These are phyloP conservation scores for Lasioglossum zephyrum DNA, from an alignment of 2,888 invertebrate genomes.

Conservation along the genomic window DNA sequence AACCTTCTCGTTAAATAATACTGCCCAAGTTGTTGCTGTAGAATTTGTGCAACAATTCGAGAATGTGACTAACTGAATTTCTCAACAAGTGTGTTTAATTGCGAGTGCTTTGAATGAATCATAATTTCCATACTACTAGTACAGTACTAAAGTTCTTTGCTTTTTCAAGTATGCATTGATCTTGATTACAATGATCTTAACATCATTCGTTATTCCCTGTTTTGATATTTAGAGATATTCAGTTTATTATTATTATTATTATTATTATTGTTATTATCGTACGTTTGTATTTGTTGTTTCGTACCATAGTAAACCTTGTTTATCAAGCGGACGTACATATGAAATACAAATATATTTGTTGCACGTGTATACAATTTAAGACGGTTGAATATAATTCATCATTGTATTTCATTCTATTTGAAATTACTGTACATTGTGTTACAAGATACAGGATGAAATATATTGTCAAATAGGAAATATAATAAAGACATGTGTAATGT, in stretches of 20 bases:
- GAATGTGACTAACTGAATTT: constrained; percentile 49
- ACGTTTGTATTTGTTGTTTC: constrained; percentile 20
- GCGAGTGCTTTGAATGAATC: constrained; percentile 46
- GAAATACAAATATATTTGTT: constrained; percentile 23
- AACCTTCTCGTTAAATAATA: constrained; percentile 47
- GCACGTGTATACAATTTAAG: constrained; percentile 4
- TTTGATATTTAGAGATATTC: too few relatives aligned
- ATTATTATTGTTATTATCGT: constrained; percentile 2
- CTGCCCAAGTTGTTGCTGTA: constrained; percentile 27
- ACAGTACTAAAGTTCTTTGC: constrained; percentile 8
- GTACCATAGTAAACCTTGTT: constrained; percentile 16
- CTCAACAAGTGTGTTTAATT: constrained; percentile 63
- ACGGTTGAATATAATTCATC: constrained; percentile 21
- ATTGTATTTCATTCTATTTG: constrained; percentile 29
- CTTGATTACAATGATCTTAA: constrained; percentile 1
- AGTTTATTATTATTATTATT: too few relatives aligned
- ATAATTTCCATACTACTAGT: constrained; percentile 20
- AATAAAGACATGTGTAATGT: constrained; percentile 12
- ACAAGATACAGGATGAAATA: constrained; percentile 14
- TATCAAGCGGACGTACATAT: background rate
- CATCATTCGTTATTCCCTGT: background rate
- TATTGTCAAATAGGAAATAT: constrained; percentile 14
- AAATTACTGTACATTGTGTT: constrained; percentile 24
- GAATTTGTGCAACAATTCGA: constrained; percentile 40
- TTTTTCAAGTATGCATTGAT: constrained; percentile 17